Conservation (phyloP, 1,140 invertebrate genomes). For the Cydia amplana region DNA sequence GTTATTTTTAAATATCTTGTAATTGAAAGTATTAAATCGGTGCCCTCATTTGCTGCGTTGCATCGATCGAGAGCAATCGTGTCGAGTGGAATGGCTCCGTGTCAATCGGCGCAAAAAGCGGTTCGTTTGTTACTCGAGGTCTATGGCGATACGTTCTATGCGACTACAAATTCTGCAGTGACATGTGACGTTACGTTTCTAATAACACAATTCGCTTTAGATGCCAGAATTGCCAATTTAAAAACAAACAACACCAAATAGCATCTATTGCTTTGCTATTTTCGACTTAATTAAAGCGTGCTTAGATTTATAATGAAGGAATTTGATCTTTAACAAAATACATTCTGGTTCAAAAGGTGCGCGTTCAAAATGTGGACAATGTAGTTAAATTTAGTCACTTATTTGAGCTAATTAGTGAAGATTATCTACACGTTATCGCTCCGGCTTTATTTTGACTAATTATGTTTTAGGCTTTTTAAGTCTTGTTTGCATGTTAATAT, state of each 20-base stretch:
- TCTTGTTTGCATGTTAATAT: no score
- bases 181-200: not conserved
- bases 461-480: not conserved
- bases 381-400: constrained; percentile 1
- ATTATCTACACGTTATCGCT: not conserved
- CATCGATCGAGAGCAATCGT: constrained; percentile 9
- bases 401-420: constrained; percentile 9
- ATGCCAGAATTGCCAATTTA: constrained; percentile 14
- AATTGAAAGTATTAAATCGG: not conserved
- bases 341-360: constrained; percentile 1
- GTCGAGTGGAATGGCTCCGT: not conserved
- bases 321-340: not conserved
- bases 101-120: constrained; percentile 3
- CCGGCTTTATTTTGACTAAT: not conserved
- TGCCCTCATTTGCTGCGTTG: not conserved
- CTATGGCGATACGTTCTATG: not conserved
- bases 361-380: constrained; percentile 1
- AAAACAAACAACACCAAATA: constrained; percentile 1
- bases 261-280: not conserved
- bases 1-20: not conserved
- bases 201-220: not conserved
- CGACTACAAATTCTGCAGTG: not conserved
- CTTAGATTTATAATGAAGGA: constrained; percentile 3
- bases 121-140: not conserved
- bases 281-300: constrained; percentile 15